A percentile compares a stretch with the other conserved stretches of the same genome.
Conservation (phyloP, 2,888 invertebrate genomes). For the Lasioglossum pauxillum region DNA sequence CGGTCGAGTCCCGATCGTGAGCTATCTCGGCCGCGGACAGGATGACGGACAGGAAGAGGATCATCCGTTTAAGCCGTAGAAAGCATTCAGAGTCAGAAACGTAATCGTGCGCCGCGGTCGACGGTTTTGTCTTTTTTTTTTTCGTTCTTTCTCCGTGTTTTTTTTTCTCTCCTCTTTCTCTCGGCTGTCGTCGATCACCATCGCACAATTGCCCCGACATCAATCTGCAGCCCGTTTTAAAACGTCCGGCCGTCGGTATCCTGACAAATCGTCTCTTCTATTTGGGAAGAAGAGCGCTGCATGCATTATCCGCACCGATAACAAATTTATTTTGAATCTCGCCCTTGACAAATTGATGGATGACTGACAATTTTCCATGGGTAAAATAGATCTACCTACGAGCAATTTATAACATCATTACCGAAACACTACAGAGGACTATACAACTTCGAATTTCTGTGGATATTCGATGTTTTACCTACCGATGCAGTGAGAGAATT, state of each 20-base stretch:
- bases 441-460: background rate
- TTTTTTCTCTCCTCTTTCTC: slow-evolving; percentile 21
- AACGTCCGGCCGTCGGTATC: slow-evolving; percentile 31
- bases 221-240: slow-evolving; percentile 49
- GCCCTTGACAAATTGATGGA: background rate
- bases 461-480: background rate
- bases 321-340: slow-evolving; percentile 24
- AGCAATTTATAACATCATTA: background rate
- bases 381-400: background rate
- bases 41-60: slow-evolving; percentile 69
- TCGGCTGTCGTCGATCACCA: slow-evolving; percentile 27
- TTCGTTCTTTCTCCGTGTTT: background rate
- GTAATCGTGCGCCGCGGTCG: slow-evolving; percentile 50
- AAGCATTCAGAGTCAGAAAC: slow-evolving; percentile 50
- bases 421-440: background rate
- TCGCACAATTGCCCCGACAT: slow-evolving; percentile 46
- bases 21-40: slow-evolving; percentile 60
- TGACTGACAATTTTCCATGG: background rate
- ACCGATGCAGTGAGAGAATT: background rate
- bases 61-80: slow-evolving; percentile 63
- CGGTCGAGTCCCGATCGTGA: slow-evolving; percentile 65
- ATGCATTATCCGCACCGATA: slow-evolving; percentile 32
- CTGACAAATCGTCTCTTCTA: slow-evolving; percentile 42
- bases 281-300: slow-evolving; percentile 2
- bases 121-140: slow-evolving; percentile 14